These are phyloP conservation scores for Synaphobranchus kaupii DNA, from an alignment of 2,797 vertebrate species.

Conservation along the genomic window DNA sequence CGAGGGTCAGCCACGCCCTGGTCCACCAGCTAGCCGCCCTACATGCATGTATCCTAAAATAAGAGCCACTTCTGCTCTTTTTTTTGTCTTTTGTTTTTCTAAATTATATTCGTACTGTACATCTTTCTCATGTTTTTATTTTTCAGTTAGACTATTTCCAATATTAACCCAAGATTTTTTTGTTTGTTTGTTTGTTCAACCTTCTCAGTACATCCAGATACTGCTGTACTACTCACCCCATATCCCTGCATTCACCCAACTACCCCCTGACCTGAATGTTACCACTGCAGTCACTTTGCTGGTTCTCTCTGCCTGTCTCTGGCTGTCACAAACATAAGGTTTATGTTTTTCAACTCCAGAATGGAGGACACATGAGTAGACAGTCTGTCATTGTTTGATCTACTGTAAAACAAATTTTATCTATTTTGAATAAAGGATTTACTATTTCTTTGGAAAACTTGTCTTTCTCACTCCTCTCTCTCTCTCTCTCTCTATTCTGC, in stretches of 20 bases:
- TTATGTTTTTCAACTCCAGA: slow-evolving; percentile 22
- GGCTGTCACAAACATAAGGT: slow-evolving; percentile 25
- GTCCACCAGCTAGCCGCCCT: slow-evolving; percentile 9
- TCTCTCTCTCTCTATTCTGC: slow-evolving; percentile 34
- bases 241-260: slow-evolving; percentile 57
- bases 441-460: slow-evolving; percentile 23
- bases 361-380: slow-evolving; percentile 51
- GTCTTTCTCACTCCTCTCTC: slow-evolving; percentile 14
- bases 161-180: slow-evolving; percentile 67
- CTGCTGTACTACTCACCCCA: background rate
- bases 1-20: slow-evolving; percentile 13
- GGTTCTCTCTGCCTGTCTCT: slow-evolving; percentile 62
- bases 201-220: slow-evolving; percentile 60
- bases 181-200: slow-evolving; percentile 50
- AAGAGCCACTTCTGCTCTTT: slow-evolving; percentile 65
- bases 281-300: slow-evolving; percentile 68
- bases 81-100: slow-evolving; percentile 50
- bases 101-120: slow-evolving; percentile 53
- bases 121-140: slow-evolving; percentile 62
- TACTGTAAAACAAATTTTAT: slow-evolving; percentile 67
- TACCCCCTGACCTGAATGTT: slow-evolving; percentile 39
- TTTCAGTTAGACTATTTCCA: slow-evolving; percentile 77
- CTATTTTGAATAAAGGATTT: slow-evolving; percentile 63
- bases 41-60: slow-evolving; percentile 24
- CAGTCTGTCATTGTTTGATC: slow-evolving; percentile 61